phyloP scores from a whole-genome alignment of 2,113 vertebrate species.

The Leuciscus idus region DNA sequence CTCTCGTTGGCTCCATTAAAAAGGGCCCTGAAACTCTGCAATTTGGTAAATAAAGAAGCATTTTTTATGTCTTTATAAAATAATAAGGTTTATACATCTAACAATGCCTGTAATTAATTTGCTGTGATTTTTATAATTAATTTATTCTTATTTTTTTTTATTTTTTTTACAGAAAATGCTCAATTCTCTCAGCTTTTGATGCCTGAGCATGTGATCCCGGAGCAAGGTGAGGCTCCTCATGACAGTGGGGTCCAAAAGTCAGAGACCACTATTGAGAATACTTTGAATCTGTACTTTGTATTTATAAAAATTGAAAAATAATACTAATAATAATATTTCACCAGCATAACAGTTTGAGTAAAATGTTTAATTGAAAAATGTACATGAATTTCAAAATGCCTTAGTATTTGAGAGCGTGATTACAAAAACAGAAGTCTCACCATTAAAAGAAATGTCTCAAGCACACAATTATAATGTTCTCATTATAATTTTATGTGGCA shows the following conservation, averaged over 20 bases:
- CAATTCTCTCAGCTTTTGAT: not conserved
- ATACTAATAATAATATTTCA: not conserved
- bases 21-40: not conserved
- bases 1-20: not conserved
- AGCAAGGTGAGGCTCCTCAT: conserved; percentile 43
- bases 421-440: too few relatives aligned
- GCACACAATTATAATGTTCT: too few relatives aligned
- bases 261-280: not conserved
- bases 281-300: not conserved
- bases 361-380: not conserved
- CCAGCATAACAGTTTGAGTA: not conserved
- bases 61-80: not conserved
- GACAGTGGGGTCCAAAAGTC: not conserved
- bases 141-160: not conserved
- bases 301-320: not conserved
- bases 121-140: not conserved
- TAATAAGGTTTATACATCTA: not conserved
- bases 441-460: too few relatives aligned
- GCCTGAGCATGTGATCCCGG: not conserved
- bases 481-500: too few relatives aligned
- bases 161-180: not conserved
- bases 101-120: not conserved
- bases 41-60: not conserved
- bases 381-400: too few relatives aligned
- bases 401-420: too few relatives aligned